These are phyloP conservation scores for Chrysomallon squamiferum DNA, from an alignment of 1,140 invertebrate genomes.

Conservation along the genomic window DNA sequence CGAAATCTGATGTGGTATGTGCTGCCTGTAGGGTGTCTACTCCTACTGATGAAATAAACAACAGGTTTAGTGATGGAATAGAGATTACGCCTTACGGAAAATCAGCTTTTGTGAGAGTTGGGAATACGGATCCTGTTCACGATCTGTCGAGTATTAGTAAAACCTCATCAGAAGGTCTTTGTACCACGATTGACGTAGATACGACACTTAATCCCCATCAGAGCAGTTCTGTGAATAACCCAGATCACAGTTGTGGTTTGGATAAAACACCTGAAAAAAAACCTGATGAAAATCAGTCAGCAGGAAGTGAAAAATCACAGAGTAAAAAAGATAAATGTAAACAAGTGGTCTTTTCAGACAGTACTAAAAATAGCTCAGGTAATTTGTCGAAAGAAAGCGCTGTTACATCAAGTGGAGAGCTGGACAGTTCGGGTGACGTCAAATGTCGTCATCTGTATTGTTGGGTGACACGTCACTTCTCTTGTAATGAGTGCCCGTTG, in stretches of 20 bases:
- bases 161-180: conserved; percentile 29
- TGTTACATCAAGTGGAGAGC: too few species aligned
- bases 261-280: too few species aligned
- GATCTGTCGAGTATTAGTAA: conserved; percentile 37
- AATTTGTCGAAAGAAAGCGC: too few species aligned
- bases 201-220: conserved; percentile 7
- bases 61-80: not conserved
- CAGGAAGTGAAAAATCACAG: too few species aligned
- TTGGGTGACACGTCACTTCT: conserved; percentile 43
- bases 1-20: not conserved
- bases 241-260: too few species aligned
- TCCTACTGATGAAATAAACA: conserved; percentile 7
- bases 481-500: conserved; percentile 36
- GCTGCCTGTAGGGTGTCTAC: conserved; percentile 12
- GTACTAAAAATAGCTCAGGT: too few species aligned
- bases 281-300: too few species aligned
- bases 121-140: conserved; percentile 8
- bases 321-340: too few species aligned
- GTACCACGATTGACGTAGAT: conserved; percentile 23
- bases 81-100: not conserved
- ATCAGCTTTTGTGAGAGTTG: not conserved
- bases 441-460: conserved; percentile 21
- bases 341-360: too few species aligned
- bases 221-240: too few species aligned
- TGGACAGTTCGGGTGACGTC: not conserved